Base-by-base conservation (phyloP, 2,888 invertebrate species). In the Parascotia fuliginaria region DNA sequence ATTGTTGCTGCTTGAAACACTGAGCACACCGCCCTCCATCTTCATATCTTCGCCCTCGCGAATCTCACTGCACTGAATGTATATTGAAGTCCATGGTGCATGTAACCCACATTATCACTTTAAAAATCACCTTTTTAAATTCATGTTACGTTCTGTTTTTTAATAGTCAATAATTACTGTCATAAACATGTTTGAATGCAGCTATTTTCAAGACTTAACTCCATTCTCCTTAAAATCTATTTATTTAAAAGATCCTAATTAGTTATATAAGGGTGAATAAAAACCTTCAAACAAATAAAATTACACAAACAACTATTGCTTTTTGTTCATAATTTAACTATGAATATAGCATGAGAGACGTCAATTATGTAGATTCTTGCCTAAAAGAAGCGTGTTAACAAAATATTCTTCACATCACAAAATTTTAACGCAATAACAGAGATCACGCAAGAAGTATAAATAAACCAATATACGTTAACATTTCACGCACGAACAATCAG, bases 1-100 rank as follows among this genome's bases (percentile, higher is more conserved):
- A 70, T 80, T 79, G 58, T 78, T 90, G 64, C 85, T 89, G 66
- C 84, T 89, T 48, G 90, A 85, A 72, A 92, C 87, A 80, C 92
- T 89, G 70, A 93, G 73, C 58, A 91, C 84, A 67, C 92, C 93
- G 78, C 93, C 89, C 77, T 93, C 93, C 93, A 93, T 93, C 65
- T 80, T 72, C 68, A 72, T 72, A 57, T 60, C 70, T 47, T 59
- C 60, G 24, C 53, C 61, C 44, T 34, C 51, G 34, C 37, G 54
- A 42, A 41, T 54, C 42, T 56, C 72, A 77, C 75, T 60, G 46
- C 77, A 81, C 80, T 77, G 54, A 87, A 66, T 83, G 76, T 80
- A 83, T 81, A 65, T 81, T 84, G 39, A 80, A 79, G 77, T 80
- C 85, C 90, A 89, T 90, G 55, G 67, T 82, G 70, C 39, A 29